phyloP scores from a whole-genome alignment of 2,113 vertebrate species.

The Asarcornis scutulata region DNA sequence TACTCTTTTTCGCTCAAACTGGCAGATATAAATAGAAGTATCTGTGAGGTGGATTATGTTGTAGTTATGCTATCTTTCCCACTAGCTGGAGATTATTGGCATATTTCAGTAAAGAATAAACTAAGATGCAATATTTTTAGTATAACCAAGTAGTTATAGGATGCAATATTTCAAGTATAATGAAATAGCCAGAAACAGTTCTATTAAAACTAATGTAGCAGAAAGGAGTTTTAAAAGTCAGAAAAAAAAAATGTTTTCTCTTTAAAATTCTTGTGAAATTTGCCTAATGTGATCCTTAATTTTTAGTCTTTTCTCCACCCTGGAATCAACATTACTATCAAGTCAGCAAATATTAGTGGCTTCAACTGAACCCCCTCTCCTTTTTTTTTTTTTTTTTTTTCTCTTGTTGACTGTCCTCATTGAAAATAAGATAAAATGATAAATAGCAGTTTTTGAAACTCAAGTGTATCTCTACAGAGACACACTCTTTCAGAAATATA shows the following conservation, averaged over 20 bases:
- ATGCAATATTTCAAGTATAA: background rate
- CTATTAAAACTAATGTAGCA: background rate
- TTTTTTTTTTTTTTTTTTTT: background rate
- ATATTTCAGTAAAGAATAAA: background rate
- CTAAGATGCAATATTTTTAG: background rate
- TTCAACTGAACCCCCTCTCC: background rate
- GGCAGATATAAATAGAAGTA: background rate
- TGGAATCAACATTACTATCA: conserved; percentile 7
- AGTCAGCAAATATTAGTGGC: conserved; percentile 41
- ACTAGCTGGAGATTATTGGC: background rate
- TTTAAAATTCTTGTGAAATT: conserved; percentile 12
- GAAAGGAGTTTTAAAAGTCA: background rate
- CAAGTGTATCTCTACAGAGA: background rate
- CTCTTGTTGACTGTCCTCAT: background rate
- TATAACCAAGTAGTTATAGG: background rate
- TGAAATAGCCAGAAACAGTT: background rate
- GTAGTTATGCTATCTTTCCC: background rate
- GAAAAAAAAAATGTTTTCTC: background rate
- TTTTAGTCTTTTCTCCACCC: conserved; percentile 15
- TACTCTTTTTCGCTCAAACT: background rate
- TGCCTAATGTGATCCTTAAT: background rate
- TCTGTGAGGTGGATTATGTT: background rate
- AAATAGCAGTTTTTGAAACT: conserved; percentile 31
- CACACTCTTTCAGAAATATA: background rate
- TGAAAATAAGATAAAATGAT: background rate